Evolutionary conservation across 2,113 vertebrate genomes (phyloP).

Genomic region (Dipodomys merriami): DNA sequence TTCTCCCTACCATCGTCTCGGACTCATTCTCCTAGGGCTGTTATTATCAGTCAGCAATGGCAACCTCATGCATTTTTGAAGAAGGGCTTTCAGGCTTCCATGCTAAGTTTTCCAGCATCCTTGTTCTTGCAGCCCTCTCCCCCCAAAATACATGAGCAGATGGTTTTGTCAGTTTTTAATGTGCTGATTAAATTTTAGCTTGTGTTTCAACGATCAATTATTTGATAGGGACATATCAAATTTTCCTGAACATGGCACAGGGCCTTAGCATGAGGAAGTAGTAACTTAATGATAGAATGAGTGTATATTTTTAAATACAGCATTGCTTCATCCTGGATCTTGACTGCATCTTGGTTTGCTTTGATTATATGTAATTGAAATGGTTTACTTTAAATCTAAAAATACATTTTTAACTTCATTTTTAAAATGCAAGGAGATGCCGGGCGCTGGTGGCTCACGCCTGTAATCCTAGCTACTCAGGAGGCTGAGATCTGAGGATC

Average conservation of each 20-base stretch:
- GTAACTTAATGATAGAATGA: conserved; percentile 64
- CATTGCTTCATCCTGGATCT: conserved; percentile 65
- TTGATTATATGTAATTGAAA: conserved; percentile 23
- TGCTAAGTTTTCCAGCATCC: conserved; percentile 47
- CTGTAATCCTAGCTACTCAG: too few species aligned
- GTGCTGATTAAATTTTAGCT: conserved; percentile 69
- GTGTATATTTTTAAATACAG: conserved; percentile 66
- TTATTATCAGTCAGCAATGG: conserved; percentile 3
- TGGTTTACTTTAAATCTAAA: conserved; percentile 6
- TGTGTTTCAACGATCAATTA: conserved; percentile 43
- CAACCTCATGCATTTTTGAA: conserved; percentile 16
- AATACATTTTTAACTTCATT: not conserved
- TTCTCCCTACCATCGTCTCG: not conserved
- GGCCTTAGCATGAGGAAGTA: conserved; percentile 10
- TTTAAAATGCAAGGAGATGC: not conserved
- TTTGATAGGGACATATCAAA: conserved; percentile 55
- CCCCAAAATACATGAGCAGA: not conserved
- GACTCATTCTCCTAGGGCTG: conserved; percentile 18
- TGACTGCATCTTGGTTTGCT: conserved; percentile 55
- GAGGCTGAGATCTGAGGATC: too few species aligned
- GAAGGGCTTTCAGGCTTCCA: conserved; percentile 28
- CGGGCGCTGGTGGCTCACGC: too few species aligned
- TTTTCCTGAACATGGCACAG: conserved; percentile 25
- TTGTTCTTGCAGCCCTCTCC: not conserved
- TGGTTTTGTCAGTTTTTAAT: not conserved